These are phyloP conservation scores for Micromussa lordhowensis DNA, from an alignment of 92 coral and sea anemone species.

Conservation along the genomic window DNA sequence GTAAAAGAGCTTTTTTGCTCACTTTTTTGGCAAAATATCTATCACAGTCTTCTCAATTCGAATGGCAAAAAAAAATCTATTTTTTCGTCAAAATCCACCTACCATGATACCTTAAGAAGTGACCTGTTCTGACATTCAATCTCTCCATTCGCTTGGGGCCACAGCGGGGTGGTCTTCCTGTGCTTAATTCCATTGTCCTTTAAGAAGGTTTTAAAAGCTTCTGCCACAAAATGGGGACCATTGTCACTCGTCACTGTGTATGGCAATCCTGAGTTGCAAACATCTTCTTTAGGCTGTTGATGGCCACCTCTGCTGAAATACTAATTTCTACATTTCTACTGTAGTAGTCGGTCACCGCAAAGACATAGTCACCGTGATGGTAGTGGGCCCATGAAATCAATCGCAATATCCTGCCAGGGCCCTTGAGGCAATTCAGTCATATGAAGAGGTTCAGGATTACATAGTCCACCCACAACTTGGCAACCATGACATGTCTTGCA, in stretches of 20 bases:
- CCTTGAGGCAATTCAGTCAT: constrained; percentile 52
- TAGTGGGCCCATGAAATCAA: constrained; percentile 62
- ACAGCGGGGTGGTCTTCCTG: too few relatives aligned
- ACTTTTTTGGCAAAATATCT: too few relatives aligned
- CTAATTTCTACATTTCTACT: constrained; percentile 64
- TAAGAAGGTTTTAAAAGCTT: neutral
- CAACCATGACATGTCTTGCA: constrained; percentile 64
- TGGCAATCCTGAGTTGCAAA: constrained; percentile 69
- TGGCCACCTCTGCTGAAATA: constrained; percentile 46
- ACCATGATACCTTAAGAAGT: too few relatives aligned
- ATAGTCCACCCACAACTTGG: constrained; percentile 56
- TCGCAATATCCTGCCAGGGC: constrained; percentile 46
- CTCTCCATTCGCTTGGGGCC: neutral
- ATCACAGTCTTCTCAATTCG: too few relatives aligned
- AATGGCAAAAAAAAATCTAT: too few relatives aligned
- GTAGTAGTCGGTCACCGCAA: constrained; percentile 63
- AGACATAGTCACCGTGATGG: constrained; percentile 62
- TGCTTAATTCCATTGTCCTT: too few relatives aligned
- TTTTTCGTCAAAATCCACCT: too few relatives aligned
- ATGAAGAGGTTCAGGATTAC: constrained; percentile 48
- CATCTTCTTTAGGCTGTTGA: constrained; percentile 52
- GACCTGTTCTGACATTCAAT: constrained; percentile 54
- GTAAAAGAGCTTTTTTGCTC: too few relatives aligned
- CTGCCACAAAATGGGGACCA: constrained; percentile 59
- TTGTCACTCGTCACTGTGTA: constrained; percentile 49